Base-by-base conservation (phyloP, 1,140 invertebrate species). In the Anadara kagoshimensis region DNA sequence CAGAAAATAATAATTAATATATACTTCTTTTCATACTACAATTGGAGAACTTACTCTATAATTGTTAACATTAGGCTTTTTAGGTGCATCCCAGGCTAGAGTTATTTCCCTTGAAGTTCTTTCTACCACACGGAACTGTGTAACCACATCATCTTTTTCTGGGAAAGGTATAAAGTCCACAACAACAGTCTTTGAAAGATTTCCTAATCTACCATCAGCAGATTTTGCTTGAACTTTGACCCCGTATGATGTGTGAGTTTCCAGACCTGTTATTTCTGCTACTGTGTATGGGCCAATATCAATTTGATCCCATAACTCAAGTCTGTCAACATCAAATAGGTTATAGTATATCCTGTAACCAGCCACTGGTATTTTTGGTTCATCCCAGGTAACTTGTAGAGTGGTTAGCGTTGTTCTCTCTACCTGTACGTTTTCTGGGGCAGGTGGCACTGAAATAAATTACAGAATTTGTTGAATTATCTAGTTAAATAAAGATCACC, bases 301-400 rank as follows among this genome's bases (percentile, higher is more conserved):
- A n/a, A 85, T 69, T 44, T 73, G 78, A 10, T 80, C 68, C 88
- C 88, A 89, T 4, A 79, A 63, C 29, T 80, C 82, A 73, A 87
- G 82, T 69, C 83, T 59, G 12, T 77, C 64, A 8, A 67, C 24
- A 8, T 67, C 71, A 69, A 80, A 85, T 56, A 81, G 79, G 69
- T 83, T 85, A 73, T 89, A 88, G 64, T 79, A 86, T n/a, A 92
- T 89, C 77, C 90, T 88, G 83, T 98, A 99, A n/a, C 97, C 96
- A 26, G 94, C 91, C 86, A 96, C 88, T 3, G 85, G 78, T 73
- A 86, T 75, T 70, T 84, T 77, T 93, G 73, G 93, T 93, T 94
- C 92, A 85, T 98, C 95, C 97, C 97, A 98, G 94, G 96, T 98
- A 1, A 98, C 91, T 90, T 97, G 95, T 0, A 97, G 97, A 0